Conservation (phyloP, 2,113 vertebrate species). For the Ascaphus truei region DNA sequence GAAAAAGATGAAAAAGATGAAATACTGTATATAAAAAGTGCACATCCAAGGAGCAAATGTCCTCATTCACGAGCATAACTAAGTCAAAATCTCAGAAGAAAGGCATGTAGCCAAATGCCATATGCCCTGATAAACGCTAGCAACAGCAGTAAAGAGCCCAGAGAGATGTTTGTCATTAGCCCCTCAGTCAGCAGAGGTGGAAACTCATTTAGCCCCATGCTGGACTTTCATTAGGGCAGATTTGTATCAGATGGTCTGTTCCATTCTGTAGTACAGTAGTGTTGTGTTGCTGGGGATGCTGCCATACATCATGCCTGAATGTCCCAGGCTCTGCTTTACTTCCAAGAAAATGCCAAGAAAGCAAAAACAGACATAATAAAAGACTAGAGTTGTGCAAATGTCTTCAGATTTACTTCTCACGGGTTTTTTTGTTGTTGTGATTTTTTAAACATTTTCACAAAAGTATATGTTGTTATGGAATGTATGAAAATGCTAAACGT, state of each 20-base stretch:
- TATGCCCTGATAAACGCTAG: conserved; percentile 87
- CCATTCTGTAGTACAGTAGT: conserved; percentile 73
- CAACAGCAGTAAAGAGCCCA: conserved; percentile 74
- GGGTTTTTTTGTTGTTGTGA: no score
- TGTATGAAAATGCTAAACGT: no score
- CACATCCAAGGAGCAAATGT: background rate
- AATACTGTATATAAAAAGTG: background rate
- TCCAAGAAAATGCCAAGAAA: conserved; percentile 79
- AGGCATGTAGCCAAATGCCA: conserved; percentile 81
- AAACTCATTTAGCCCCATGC: conserved; percentile 99
- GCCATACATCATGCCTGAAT: conserved; percentile 72
- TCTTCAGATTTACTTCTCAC: no score
- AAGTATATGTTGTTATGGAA: no score
- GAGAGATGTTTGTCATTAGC: conserved; percentile 94
- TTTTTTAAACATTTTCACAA: no score
- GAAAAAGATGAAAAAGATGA: no score
- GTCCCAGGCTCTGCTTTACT: conserved; percentile 50
- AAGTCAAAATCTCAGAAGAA: conserved; percentile 47
- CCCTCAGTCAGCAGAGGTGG: conserved; percentile 86
- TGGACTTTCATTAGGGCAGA: conserved; percentile 99
- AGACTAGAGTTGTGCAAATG: no score
- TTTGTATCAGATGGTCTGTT: conserved; percentile 92
- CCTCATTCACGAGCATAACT: background rate
- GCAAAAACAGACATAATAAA: conserved; percentile 34
- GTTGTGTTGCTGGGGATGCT: conserved; percentile 59